Evolutionary conservation across 2,888 invertebrate species (phyloP), one percentile per base, ranked within the genome.

Genomic region (Hybos culiciformis): DNA sequence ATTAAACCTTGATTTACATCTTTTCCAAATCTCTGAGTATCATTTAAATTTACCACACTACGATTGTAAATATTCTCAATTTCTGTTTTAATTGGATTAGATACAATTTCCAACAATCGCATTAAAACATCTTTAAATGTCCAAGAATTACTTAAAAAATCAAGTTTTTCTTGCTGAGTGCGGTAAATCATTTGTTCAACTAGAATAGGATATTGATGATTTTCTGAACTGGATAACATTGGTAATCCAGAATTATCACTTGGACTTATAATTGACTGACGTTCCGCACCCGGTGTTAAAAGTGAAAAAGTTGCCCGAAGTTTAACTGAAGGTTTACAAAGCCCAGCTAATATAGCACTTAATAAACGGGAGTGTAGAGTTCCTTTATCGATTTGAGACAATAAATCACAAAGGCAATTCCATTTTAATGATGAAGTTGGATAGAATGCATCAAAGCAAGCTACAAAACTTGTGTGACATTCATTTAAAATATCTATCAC

Each of bases 361-460:
- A 87, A 61, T 3, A 86, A 66, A 42, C 81, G 72, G 0, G 64
- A 61, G 40, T 66, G 63, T 12, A 63, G 46, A 4, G 57, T 57
- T 3, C 60, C 63, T 67, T 78, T 80, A 46, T 77, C 75, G 57
- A 77, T 75, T 58, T 81, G 73, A 21, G 73, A 72, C n/a, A 91
- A 67, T 46, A 88, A 63, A 54, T 87, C 85, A 61, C 92, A 91
- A 1, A 96, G 69, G 56, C 87, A 86, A 50, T 82, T 82, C 93
- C 94, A 94, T 61, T 94, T 94, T 41, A 94, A 69, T 42, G 80
- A 81, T 0, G 88, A 85, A 0, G 92, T 93, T 0, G 96, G 94
- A 65, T 91, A 94, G 68, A 97, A 96, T 0, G 91, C 91, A 63
- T 94, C 91, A 58, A 92, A 96, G 59, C 94, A 92, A 4, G 84